Percentiles rank a stretch among this genome's conserved stretches.
Evolutionary conservation across 2,888 invertebrate genomes (phyloP).

Genomic region (Drosophila acutilabella): DNA sequence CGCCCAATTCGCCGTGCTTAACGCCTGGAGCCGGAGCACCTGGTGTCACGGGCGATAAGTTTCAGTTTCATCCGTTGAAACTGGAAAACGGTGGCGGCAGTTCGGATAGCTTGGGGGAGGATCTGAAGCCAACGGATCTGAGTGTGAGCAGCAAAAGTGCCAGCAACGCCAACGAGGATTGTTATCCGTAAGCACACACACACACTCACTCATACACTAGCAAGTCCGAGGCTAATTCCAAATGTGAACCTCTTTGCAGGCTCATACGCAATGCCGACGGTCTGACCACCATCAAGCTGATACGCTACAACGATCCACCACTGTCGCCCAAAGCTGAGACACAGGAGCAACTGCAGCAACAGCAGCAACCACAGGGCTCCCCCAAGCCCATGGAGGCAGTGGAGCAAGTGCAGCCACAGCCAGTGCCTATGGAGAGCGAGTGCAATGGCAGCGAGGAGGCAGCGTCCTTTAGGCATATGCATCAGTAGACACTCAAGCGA

Average conservation of each 20-base stretch:
- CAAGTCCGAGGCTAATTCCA: slow-evolving; percentile 36
- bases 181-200: slow-evolving; percentile 83
- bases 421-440: slow-evolving; percentile 73
- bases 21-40: slow-evolving; percentile 48
- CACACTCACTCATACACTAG: slow-evolving; percentile 1
- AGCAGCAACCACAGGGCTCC: slow-evolving; percentile 27
- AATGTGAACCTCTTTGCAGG: slow-evolving; percentile 62
- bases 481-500: slow-evolving; percentile 58
- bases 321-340: slow-evolving; percentile 21
- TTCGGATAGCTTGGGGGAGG: slow-evolving; percentile 85
- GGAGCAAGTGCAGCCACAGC: slow-evolving; percentile 42
- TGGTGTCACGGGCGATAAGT: slow-evolving; percentile 71
- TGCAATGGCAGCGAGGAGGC: slow-evolving; percentile 57
- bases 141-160: slow-evolving; percentile 85
- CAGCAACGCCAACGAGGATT: slow-evolving; percentile 76
- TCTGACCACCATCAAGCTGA: slow-evolving; percentile 85
- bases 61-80: slow-evolving; percentile 83
- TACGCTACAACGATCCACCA: slow-evolving; percentile 80
- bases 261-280: slow-evolving; percentile 85
- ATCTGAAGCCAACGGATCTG: slow-evolving; percentile 89
- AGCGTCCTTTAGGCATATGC: slow-evolving; percentile 64
- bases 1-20: slow-evolving; percentile 81
- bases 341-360: slow-evolving; percentile 27
- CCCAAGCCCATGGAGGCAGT: slow-evolving; percentile 64
- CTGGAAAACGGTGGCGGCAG: slow-evolving; percentile 71